Evolutionary conservation across 2,797 vertebrate species (phyloP), one percentile per base, ranked within the genome.

Genomic region (Sebastes kiyomatsui): DNA sequence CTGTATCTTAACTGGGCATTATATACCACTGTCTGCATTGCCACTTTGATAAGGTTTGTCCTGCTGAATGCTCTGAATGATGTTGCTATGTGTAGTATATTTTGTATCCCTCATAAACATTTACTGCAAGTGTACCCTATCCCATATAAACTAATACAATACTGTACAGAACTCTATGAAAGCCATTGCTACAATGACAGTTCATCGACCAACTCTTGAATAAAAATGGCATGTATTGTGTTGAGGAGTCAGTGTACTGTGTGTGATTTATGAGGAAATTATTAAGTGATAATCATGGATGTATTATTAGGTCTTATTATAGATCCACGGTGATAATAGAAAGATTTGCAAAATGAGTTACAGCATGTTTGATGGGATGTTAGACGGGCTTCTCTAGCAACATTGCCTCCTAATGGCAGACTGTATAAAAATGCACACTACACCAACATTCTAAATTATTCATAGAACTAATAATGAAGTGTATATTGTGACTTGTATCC

Each of bases 21-120:
- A 97, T 95, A 95, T 87, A 94, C 96, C 94, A 96, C 95, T 96
- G 95, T 97, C 95, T 97, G 96, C 96, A 96, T 96, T 96, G 96
- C 95, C 96, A 97, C 96, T 97, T 97, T 95, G 95, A 94, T 93
- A 93, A 89, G 77, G 92, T 93, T 93, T 87, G 94, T 97, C 96
- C 95, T 96, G 96, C 96, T 96, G 95, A 96, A 96, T 96, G 95
- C 96, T 95, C 89, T 88, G 89, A 94, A 91, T 90, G 87, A 89
- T 89, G 79, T 94, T 92, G 89, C 93, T 93, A 78, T 91, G 84
- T 92, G 93, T 90, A 90, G 84, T 93, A 90, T 91, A 86, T 95
- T 95, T 95, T 94, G 88, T 93, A 94, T 94, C 91, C 92, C 89
- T 90, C 84, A 90, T 92, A 90, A 83, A 90, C 83, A 92, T 88